phyloP scores from a whole-genome alignment of 1,140 invertebrate species.

The Dermatophagoides farinae region DNA sequence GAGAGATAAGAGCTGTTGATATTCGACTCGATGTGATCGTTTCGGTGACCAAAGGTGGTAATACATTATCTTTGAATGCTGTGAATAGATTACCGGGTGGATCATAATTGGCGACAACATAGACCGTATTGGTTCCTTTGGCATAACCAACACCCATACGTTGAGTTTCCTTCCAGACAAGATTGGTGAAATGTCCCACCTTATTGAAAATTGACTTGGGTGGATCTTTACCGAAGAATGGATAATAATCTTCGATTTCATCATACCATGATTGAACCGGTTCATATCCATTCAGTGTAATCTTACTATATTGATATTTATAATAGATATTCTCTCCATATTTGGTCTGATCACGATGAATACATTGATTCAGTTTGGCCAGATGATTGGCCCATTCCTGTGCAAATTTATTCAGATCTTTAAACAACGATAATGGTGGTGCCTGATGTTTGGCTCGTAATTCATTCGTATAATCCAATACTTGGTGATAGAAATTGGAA shows the following conservation, averaged over 20 bases:
- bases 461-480: constrained; percentile 31
- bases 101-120: constrained; percentile 20
- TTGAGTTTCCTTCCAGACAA: constrained; percentile 8
- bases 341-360: background rate
- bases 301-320: background rate
- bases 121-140: background rate
- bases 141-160: constrained; percentile 35
- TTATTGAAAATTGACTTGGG: background rate
- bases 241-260: constrained; percentile 29
- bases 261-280: constrained; percentile 19
- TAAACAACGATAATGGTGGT: constrained; percentile 34
- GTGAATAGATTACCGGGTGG: constrained; percentile 20
- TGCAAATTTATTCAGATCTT: background rate
- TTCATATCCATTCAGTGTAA: constrained; percentile 6
- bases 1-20: too few relatives aligned
- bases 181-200: constrained; percentile 8
- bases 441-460: constrained; percentile 48
- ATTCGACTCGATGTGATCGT: constrained; percentile 24
- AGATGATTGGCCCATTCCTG: constrained; percentile 2
- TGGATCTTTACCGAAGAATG: background rate
- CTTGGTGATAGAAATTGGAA: too few relatives aligned
- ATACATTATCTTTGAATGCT: constrained; percentile 20
- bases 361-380: constrained; percentile 28
- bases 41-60: constrained; percentile 6
- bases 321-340: constrained; percentile 46